A percentile compares a stretch with the other conserved stretches of the same genome.
phyloP scores from a whole-genome alignment of 2,113 vertebrate species.

The Puma concolor region DNA sequence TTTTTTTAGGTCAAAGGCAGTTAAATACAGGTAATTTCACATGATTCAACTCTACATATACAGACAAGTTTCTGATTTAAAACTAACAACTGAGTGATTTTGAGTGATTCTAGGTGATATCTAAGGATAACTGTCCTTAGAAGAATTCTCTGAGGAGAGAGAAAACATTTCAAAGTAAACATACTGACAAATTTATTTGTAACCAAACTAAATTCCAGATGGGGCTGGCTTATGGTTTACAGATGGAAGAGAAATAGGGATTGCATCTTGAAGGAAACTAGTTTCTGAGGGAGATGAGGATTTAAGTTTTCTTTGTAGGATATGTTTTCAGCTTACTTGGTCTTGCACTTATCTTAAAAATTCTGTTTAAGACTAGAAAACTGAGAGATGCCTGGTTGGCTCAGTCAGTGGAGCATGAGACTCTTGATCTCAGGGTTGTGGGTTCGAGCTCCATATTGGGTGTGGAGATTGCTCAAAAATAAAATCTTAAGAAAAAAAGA shows the following conservation, averaged over 20 bases:
- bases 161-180: conserved; percentile 14
- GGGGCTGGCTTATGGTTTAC: neutral
- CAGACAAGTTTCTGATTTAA: neutral
- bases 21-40: neutral
- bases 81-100: neutral
- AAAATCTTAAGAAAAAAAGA: neutral
- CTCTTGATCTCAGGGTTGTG: no score
- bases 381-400: no score
- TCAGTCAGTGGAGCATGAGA: no score
- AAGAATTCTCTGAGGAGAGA: conserved; percentile 6
- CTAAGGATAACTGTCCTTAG: neutral
- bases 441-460: no score
- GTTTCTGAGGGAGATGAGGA: neutral
- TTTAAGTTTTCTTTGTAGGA: neutral
- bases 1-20: neutral
- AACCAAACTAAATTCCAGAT: conserved; percentile 11
- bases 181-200: neutral
- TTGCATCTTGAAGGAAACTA: neutral
- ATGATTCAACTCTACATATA: neutral
- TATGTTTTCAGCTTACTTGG: neutral
- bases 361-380: neutral
- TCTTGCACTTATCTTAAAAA: conserved; percentile 50
- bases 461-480: no score
- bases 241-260: neutral
- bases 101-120: neutral